Percentiles rank a stretch among this genome's conserved stretches.
These are phyloP conservation scores for Bruchidius siliquastri DNA, from an alignment of 2,888 invertebrate species.

Conservation along the genomic window DNA sequence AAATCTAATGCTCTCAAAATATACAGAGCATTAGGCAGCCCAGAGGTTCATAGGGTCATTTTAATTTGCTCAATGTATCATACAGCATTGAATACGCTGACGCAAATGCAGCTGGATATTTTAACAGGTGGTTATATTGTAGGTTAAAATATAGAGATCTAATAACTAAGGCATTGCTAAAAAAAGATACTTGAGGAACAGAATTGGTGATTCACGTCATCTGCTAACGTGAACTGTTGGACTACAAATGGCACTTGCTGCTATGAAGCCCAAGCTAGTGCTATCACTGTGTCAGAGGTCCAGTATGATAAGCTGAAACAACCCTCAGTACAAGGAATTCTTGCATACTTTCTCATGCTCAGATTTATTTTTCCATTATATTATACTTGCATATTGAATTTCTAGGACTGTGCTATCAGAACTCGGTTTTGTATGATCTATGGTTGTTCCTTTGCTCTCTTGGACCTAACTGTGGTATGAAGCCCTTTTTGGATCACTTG, in stretches of 20 bases:
- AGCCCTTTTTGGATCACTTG: slow-evolving; percentile 81
- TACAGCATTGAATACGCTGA: slow-evolving; percentile 82
- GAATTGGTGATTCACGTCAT: not conserved
- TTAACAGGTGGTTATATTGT: slow-evolving; percentile 89
- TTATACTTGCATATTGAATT: too few species aligned
- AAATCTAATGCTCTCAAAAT: slow-evolving; percentile 61
- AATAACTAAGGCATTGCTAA: too few species aligned
- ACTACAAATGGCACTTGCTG: too few species aligned
- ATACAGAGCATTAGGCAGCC: slow-evolving; percentile 73
- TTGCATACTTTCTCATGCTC: too few species aligned
- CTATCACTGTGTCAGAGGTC: too few species aligned
- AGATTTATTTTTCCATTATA: too few species aligned
- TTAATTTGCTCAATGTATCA: slow-evolving; percentile 89
- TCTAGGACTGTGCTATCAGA: slow-evolving; percentile 89
- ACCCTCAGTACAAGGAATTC: too few species aligned
- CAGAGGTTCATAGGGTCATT: slow-evolving; percentile 77
- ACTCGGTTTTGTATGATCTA: slow-evolving; percentile 80
- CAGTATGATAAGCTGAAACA: too few species aligned
- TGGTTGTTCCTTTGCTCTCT: slow-evolving; percentile 88
- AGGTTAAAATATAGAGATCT: too few species aligned
- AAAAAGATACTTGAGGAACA: slow-evolving; percentile 2
- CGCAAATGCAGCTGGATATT: slow-evolving; percentile 87
- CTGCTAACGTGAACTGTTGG: too few species aligned
- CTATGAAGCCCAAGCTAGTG: too few species aligned
- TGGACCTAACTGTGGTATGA: slow-evolving; percentile 84